These are phyloP conservation scores for Colletes latitarsis DNA, from an alignment of 1,140 invertebrate genomes.

Conservation along the genomic window DNA sequence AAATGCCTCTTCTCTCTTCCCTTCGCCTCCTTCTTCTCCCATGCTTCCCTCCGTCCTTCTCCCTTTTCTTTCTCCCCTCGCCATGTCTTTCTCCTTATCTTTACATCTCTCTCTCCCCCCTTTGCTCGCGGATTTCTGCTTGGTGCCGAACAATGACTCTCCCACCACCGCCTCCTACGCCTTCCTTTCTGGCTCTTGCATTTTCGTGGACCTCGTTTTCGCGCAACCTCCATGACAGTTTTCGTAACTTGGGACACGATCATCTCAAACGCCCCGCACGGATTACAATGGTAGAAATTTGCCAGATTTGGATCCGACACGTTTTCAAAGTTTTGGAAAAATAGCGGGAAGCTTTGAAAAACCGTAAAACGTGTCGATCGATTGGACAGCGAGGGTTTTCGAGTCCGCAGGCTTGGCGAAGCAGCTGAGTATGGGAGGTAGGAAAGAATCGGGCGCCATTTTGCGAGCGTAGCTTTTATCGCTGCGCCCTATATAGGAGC, in stretches of 20 bases:
- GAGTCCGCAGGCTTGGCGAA: not conserved
- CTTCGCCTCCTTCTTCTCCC: slow-evolving; percentile 45
- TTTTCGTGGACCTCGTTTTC: not conserved
- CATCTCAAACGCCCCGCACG: too few species aligned
- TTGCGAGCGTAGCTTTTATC: slow-evolving; percentile 69
- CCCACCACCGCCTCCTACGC: not conserved
- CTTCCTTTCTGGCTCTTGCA: not conserved
- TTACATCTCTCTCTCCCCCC: slow-evolving; percentile 19
- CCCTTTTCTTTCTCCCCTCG: slow-evolving; percentile 36
- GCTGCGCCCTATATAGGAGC: slow-evolving; percentile 70
- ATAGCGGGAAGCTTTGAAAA: not conserved
- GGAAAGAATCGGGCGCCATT: slow-evolving; percentile 63
- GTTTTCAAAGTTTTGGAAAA: too few species aligned
- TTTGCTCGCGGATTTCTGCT: slow-evolving; percentile 13
- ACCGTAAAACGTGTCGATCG: not conserved
- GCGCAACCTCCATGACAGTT: not conserved
- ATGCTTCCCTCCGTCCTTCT: slow-evolving; percentile 19
- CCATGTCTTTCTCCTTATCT: slow-evolving; percentile 34
- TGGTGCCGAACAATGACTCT: slow-evolving; percentile 13
- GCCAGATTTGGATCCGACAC: too few species aligned
- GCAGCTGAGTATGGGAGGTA: not conserved
- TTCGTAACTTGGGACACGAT: not conserved
- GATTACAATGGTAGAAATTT: too few species aligned
- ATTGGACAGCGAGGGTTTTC: not conserved
- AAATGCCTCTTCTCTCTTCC: slow-evolving; percentile 69